phyloP scores from a whole-genome alignment of 2,797 vertebrate genomes.

The Chanos chanos region DNA sequence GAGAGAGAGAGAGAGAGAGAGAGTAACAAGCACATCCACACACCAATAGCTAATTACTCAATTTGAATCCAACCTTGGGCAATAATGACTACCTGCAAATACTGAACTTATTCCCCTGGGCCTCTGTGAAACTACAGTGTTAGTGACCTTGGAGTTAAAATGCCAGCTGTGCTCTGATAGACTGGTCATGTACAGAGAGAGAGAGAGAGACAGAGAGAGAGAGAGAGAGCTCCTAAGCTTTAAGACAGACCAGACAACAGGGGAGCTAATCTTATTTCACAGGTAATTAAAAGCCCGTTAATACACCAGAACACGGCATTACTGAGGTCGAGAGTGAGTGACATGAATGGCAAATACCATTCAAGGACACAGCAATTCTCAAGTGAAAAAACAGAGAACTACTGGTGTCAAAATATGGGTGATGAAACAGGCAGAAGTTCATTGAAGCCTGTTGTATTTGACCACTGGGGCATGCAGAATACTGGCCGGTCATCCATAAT shows the following conservation, averaged over 20 bases:
- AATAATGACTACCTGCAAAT: slow-evolving; percentile 36
- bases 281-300: slow-evolving; percentile 41
- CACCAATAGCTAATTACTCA: no score
- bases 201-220: slow-evolving; percentile 10
- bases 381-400: slow-evolving; percentile 5
- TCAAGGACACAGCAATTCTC: slow-evolving; percentile 24
- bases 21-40: no score
- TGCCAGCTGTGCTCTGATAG: slow-evolving; percentile 31
- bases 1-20: no score
- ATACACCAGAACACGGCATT: slow-evolving; percentile 33
- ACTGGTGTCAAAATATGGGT: not conserved
- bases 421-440: not conserved
- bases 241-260: slow-evolving; percentile 22
- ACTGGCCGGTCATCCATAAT: not conserved
- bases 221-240: slow-evolving; percentile 8
- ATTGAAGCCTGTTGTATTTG: not conserved
- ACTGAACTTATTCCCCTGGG: slow-evolving; percentile 7
- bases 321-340: slow-evolving; percentile 15
- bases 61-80: no score
- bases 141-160: slow-evolving; percentile 42
- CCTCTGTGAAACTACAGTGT: slow-evolving; percentile 32
- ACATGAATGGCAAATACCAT: slow-evolving; percentile 21
- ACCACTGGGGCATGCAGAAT: not conserved
- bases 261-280: slow-evolving; percentile 29
- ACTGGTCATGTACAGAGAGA: slow-evolving; percentile 30